These are phyloP conservation scores for Drosophila pseudoobscura DNA, from an alignment of 1,140 invertebrate species.

Conservation along the genomic window DNA sequence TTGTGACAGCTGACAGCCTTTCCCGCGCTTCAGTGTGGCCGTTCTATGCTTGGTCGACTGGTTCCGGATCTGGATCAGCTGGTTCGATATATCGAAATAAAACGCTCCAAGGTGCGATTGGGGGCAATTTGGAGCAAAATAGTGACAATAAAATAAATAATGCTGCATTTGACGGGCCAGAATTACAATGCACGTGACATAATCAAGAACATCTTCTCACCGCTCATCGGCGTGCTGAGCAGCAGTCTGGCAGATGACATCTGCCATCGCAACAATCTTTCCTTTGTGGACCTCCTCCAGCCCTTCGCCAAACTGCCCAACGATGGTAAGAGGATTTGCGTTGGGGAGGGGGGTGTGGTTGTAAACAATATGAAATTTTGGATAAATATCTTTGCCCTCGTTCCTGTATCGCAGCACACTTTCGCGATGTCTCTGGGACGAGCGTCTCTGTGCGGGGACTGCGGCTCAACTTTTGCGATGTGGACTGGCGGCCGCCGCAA, in stretches of 20 bases:
- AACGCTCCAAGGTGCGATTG: no score
- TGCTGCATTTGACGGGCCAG: constrained; percentile 83
- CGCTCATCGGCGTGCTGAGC: constrained; percentile 93
- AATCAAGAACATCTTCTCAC: constrained; percentile 94
- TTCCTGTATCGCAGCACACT: constrained; percentile 86
- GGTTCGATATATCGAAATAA: no score
- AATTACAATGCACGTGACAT: constrained; percentile 90
- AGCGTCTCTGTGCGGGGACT: constrained; percentile 90
- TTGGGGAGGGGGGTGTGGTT: not conserved
- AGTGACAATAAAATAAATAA: constrained; percentile 43
- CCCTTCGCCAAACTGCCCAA: constrained; percentile 92
- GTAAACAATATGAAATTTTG: constrained; percentile 17
- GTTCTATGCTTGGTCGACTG: not conserved
- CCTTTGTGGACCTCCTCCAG: constrained; percentile 94
- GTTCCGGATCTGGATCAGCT: no score
- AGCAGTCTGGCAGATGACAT: constrained; percentile 91
- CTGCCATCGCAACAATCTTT: constrained; percentile 95
- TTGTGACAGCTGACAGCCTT: constrained; percentile 47
- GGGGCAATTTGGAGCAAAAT: no score
- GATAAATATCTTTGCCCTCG: not conserved
- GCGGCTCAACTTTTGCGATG: constrained; percentile 92
- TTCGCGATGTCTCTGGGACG: constrained; percentile 92
- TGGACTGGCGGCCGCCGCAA: constrained; percentile 91
- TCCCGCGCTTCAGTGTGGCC: constrained; percentile 53
- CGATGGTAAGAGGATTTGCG: constrained; percentile 86